phyloP scores from a whole-genome alignment of 1,140 invertebrate species.

The Microplitis demolitor region DNA sequence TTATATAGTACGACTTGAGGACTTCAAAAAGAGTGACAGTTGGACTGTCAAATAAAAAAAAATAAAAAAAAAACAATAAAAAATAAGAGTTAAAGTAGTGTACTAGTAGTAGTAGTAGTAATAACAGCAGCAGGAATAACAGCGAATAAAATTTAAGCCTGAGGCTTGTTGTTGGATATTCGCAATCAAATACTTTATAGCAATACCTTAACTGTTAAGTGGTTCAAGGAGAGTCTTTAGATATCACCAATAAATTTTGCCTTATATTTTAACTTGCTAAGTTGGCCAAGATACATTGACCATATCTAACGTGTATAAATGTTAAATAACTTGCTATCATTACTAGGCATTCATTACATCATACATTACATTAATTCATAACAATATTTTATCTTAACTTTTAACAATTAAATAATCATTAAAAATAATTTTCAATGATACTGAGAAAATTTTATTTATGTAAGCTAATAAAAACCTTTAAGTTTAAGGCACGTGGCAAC shows the following conservation, averaged over 20 bases:
- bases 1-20: background rate
- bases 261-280: slow-evolving; percentile 2
- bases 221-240: slow-evolving; percentile 28
- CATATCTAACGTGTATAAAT: background rate
- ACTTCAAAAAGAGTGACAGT: background rate
- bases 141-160: background rate
- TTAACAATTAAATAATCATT: too few species aligned
- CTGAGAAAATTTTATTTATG: too few species aligned
- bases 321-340: background rate
- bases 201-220: slow-evolving; percentile 33
- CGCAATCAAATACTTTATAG: slow-evolving; percentile 4
- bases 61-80: slow-evolving; percentile 4
- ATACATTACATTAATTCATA: too few species aligned
- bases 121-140: background rate
- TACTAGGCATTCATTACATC: too few species aligned
- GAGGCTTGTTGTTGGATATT: background rate
- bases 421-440: too few species aligned
- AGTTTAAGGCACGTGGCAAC: background rate
- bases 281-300: background rate
- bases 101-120: too few species aligned
- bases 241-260: background rate
- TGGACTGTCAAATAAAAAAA: background rate
- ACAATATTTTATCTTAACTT: too few species aligned
- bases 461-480: background rate
- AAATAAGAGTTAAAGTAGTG: too few species aligned